A percentile compares a stretch with the other conserved stretches of the same genome.
These are phyloP conservation scores for Rhyacichthys aspro DNA, from an alignment of 2,797 vertebrate genomes.

Conservation along the genomic window DNA sequence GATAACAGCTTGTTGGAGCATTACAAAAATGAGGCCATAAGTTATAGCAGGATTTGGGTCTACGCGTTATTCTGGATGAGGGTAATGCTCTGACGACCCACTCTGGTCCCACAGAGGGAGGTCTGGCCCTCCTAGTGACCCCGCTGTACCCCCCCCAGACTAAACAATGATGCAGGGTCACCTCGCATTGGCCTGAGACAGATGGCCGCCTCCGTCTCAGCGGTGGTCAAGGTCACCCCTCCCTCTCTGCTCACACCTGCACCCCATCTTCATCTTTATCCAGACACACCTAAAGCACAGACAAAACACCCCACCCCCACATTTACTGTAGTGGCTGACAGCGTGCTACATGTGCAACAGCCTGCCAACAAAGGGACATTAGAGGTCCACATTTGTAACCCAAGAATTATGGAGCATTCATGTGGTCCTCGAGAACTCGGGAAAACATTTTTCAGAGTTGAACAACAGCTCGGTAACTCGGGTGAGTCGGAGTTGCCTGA, in stretches of 20 bases:
- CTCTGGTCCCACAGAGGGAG: conserved; percentile 55
- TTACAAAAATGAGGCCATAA: conserved; percentile 18
- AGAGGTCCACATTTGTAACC: too few species aligned
- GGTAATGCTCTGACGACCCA: conserved; percentile 39
- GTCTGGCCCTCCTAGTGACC: conserved; percentile 68
- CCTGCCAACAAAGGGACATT: neutral
- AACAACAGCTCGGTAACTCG: too few species aligned
- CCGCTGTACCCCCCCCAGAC: conserved; percentile 65
- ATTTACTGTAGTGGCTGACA: neutral
- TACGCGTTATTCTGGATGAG: conserved; percentile 32
- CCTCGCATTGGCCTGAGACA: conserved; percentile 74
- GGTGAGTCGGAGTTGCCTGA: too few species aligned
- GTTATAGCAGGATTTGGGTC: conserved; percentile 50
- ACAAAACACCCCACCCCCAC: conserved; percentile 37
- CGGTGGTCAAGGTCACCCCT: conserved; percentile 80
- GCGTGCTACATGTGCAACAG: neutral
- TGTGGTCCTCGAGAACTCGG: too few species aligned
- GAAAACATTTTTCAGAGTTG: too few species aligned
- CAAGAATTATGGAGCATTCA: too few species aligned
- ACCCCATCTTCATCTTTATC: conserved; percentile 69
- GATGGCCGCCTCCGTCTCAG: conserved; percentile 77
- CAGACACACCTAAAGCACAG: conserved; percentile 48
- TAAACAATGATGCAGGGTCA: conserved; percentile 80
- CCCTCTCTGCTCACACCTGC: conserved; percentile 63
- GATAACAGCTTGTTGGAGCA: conserved; percentile 37